Base-by-base conservation (phyloP, 1,140 invertebrate species). In the Acromyrmex heyeri region DNA sequence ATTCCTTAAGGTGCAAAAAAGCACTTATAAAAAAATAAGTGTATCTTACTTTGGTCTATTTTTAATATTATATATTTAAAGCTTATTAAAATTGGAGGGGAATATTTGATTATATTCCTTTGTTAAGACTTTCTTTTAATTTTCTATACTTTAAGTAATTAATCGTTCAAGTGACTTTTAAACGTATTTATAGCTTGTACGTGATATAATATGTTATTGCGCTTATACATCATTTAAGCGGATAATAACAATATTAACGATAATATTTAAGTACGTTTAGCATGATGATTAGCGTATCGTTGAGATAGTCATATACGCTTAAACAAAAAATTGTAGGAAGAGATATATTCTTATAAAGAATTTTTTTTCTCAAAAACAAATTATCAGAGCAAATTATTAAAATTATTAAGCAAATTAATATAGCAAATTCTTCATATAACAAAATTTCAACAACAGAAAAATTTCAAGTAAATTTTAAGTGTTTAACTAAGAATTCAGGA, bases 221-320 rank as follows among this genome's bases (percentile, higher is more conserved):
- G 30, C 27, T 81, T 86, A 76, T 69, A 24, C 38, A 69, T 86
- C 34, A 76, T 81, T 76, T 82, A 89, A 81, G 57, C 57, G 44
- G 61, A 77, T 57, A 72, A 65, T 77, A 88, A 88, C 83, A 88
- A 65, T 53, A 86, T 86, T 72, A 89, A 89, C 50, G 76, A 65
- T 85, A 64, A 34, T 55, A 77, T 86, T 89, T 89, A 88, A 89
- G 87, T 89, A 89, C 87, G 18, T 82, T 18, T 48, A 57, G 27
- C 24, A 18, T 5, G n/a, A 77, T 6, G 3, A 61, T 72, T 83
- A 48, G 18, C n/a, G 12, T 34, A 83, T 62, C 10, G 14, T 62
- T 24, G 57, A 57, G n/a, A 78, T 44, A 85, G 5, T 85, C n/a
- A 78, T 21, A 55, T 59, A 48, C 14, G 8, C 6, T 8, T 50